Percentiles rank a stretch among this genome's conserved stretches.
Evolutionary conservation across 2,113 vertebrate species (phyloP).

Genomic region (Chinchilla lanigera): DNA sequence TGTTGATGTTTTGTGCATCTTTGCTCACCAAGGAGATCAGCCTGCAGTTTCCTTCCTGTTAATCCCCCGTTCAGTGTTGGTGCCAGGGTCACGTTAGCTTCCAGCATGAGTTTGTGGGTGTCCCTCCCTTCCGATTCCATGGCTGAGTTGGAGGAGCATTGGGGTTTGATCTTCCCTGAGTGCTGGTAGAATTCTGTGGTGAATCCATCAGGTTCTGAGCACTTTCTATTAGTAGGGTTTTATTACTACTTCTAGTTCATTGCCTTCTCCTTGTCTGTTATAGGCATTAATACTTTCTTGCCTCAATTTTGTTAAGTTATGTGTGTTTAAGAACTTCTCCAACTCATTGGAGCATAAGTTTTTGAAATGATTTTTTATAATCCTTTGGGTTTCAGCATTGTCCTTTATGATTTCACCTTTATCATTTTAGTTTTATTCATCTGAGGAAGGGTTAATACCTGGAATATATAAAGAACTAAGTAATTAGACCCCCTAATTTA

Average conservation of each 20-base stretch:
- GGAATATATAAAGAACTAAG: not conserved
- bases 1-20: not conserved
- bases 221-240: not conserved
- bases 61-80: not conserved
- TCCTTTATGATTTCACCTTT: not conserved
- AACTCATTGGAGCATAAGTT: not conserved
- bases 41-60: not conserved
- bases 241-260: not conserved
- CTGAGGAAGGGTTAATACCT: not conserved
- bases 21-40: not conserved
- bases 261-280: too few relatives aligned
- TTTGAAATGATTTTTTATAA: not conserved
- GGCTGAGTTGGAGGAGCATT: not conserved
- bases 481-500: not conserved
- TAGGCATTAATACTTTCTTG: not conserved
- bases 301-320: not conserved
- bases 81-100: not conserved
- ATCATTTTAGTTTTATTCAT: not conserved
- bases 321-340: not conserved
- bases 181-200: not conserved
- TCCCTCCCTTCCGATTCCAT: fast-evolving
- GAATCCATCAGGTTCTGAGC: not conserved
- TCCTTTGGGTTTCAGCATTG: not conserved
- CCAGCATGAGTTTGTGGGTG: too few relatives aligned
- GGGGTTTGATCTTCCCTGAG: not conserved